Base-by-base conservation (phyloP, 2,888 invertebrate genomes). In the Cyclophora punctaria region DNA sequence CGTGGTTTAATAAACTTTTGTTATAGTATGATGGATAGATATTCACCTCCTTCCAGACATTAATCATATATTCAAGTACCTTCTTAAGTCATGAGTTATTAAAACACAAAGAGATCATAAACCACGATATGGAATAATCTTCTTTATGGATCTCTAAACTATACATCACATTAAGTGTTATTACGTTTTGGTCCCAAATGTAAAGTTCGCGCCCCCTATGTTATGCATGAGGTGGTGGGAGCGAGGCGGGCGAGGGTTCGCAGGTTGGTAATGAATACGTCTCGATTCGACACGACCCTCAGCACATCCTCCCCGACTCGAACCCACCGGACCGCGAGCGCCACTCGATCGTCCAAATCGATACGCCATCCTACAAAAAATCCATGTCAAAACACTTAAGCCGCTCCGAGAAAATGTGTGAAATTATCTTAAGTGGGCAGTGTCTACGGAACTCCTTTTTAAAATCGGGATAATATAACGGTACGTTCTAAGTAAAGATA, bases 401-500 rank as follows among this genome's bases (percentile, higher is more conserved):
- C 73, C 69, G 67, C 63, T 58, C 60, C 57, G 64, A 64, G 69
- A 81, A 79, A 83, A 81, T 80, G 80, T 84, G 84, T 83, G 80
- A 86, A 86, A 85, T 84, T 85, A 84, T 78, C 80, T 80, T 84
- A 85, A 86, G 82, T 84, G 81, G 79, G 56, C 73, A 71, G 73
- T 80, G 71, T 80, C 75, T 74, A 78, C 67, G 74, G 75, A 76
- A 78, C 75, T 72, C 73, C 69, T 75, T 71, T 78, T 81, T 76
- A 80, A 80, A 82, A 76, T 80, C 78, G 76, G 71, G 66, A 73
- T 80, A 77, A 79, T 78, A 74, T 85, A 86, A 86, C 83, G 83
- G 84, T 83, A 80, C 76, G 76, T 80, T 83, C 80, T 83, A 82
- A 84, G 84, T 86, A 83, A 85, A 84, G 84, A 84, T 85, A 82